Base-by-base conservation (phyloP, 2,888 invertebrate species). In the Trichogramma dendrolimi region DNA sequence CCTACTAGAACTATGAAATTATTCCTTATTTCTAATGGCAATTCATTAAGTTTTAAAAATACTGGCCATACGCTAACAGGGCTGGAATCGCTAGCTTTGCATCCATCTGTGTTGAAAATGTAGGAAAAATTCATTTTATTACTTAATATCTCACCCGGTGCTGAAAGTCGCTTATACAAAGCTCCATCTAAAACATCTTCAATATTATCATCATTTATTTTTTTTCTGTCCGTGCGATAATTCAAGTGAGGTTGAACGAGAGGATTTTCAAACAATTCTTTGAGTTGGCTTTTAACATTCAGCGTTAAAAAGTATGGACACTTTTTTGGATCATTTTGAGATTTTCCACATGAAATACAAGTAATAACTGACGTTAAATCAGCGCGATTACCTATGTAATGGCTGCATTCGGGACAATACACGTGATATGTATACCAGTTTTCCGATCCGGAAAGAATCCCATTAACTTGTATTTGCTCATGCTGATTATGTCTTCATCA, bases 91-190 rank as follows among this genome's bases (percentile, higher is more conserved):
- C 55, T 53, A 48, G 47, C 53, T 57, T 63, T 62, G 46, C 61
- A 67, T 1, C 61, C 67, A 58, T 67, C 63, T 4, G 67, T 67
- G 58, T 62, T 67, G 54, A 67, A 63, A 5, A 50, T 61, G 14
- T 64, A 67, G 4, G 61, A 61, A n/a, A 64, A 55, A 39, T 58
- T 58, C 5, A n/a, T 46, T 14, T 53, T 8, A 46, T 52, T 11
- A 41, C 4, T n/a, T 40, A 51, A 58, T 27, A 47, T 51, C 38
- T 58, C 46, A n/a, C 43, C 43, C 4, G 64, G 55, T 41, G 11
- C 14, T 40, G 47, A 44, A 5, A 61, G 39, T 44, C 52, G 8
- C 43, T 64, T 61, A 44, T 64, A 61, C 42, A 64, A 27, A 6
- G 42, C 27, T 8, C 61, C 64, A 55, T 64, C 58, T 6, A 43